Evolutionary conservation across 2,797 vertebrate species (phyloP), one percentile per base, ranked within the genome.

Genomic region (Cyclura pinguis): DNA sequence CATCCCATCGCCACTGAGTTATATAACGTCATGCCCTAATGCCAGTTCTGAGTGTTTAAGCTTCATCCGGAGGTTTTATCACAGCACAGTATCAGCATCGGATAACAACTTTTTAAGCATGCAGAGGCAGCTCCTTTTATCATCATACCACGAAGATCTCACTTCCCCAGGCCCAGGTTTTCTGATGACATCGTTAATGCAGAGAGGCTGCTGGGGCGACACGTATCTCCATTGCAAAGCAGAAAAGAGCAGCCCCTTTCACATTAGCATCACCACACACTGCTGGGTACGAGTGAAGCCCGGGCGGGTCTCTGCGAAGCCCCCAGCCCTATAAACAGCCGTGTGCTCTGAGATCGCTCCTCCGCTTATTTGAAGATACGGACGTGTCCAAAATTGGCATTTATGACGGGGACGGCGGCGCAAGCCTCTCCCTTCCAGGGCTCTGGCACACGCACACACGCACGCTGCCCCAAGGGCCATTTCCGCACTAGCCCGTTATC

Each of bases 11-110:
- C 92, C 89, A 89, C 76, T 84, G 38, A 35, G 78, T 93, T 97
- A 97, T 96, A 96, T 97, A 97, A 97, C 92, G 91, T 81, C 90
- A 91, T 88, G 80, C 50, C 59, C 90, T 76, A 81, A 90, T 85
- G 85, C 87, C 88, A 50, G 90, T 42, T 90, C 92, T 91, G 80
- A 90, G 72, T 76, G 94, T 94, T 93, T 92, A 91, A 93, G 90
- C 94, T 93, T 88, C 92, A 72, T 87, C 89, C 88, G 88, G 86
- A 84, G 80, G 38, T 94, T 89, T 69, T 87, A 90, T 85, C 86
- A 93, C 32, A 89, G 82, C 92, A 78, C 88, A 88, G 91, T 89
- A 95, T 89, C 84, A 29, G 94, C 84, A 84, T 83, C 87, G 85
- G 87, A 84, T 77, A 90, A 50, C 92, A 96, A 96, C 95, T 95